Percentiles rank a stretch among this genome's conserved stretches.
Conservation (phyloP, 2,888 invertebrate genomes). For the Leptura quadrifasciata region DNA sequence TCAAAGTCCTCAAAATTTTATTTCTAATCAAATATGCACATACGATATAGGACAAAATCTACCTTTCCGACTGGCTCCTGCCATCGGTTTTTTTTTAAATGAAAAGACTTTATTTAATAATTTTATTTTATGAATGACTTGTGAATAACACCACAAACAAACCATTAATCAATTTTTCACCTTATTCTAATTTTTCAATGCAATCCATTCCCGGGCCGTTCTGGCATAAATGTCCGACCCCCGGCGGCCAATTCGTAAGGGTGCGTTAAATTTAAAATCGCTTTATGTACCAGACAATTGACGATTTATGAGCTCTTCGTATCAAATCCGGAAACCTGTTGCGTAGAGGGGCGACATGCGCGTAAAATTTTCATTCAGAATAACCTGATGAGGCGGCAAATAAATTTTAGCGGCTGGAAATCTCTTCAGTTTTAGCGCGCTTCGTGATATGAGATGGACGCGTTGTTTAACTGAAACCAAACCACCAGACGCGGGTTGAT, state of each 20-base stretch:
- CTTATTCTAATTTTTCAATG: no score
- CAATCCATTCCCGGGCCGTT: background rate
- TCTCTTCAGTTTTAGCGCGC: constrained; percentile 51
- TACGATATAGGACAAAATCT: no score
- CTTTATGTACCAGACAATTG: background rate
- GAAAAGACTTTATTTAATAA: no score
- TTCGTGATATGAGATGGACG: constrained; percentile 33
- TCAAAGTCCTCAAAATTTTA: no score
- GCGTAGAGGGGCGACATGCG: constrained; percentile 11
- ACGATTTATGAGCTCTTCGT: constrained; percentile 6
- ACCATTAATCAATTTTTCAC: no score
- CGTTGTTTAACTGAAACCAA: background rate
- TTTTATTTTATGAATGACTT: no score
- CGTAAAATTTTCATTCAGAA: constrained; percentile 47
- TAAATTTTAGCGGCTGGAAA: constrained; percentile 48
- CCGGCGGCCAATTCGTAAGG: background rate
- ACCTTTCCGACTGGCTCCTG: no score
- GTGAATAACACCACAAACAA: no score
- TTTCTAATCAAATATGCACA: no score
- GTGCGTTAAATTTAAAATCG: background rate
- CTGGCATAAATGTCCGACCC: background rate
- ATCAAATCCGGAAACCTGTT: constrained; percentile 22
- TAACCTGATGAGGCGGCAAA: constrained; percentile 43
- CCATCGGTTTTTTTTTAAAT: no score
- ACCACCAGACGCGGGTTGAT: background rate